Evolutionary conservation across 2,113 vertebrate species (phyloP).

Genomic region (Indri indri): DNA sequence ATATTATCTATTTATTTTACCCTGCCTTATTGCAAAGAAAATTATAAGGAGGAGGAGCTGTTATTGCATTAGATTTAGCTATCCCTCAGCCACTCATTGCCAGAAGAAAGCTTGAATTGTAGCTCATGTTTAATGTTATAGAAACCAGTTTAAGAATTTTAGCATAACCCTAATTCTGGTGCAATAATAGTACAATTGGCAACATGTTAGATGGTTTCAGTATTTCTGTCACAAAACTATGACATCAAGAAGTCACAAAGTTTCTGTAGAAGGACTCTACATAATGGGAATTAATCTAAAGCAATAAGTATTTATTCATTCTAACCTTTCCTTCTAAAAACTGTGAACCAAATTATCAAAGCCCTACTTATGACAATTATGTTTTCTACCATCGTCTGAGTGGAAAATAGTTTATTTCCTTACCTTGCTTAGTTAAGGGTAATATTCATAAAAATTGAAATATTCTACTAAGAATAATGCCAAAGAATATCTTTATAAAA

Average conservation of each 20-base stretch:
- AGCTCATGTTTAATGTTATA: neutral
- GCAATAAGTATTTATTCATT: neutral
- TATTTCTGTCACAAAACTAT: slow-evolving; percentile 5
- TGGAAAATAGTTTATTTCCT: neutral
- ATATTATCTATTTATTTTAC: neutral
- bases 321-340: neutral
- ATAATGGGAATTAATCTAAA: slow-evolving; percentile 1
- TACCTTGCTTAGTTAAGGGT: neutral
- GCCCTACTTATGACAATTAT: neutral
- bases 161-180: neutral
- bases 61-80: neutral
- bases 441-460: slow-evolving; percentile 13
- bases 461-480: neutral
- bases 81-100: neutral
- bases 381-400: neutral
- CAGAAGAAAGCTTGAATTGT: neutral
- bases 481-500: neutral
- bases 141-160: slow-evolving; percentile 15
- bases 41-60: neutral
- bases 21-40: neutral
- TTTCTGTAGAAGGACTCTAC: neutral
- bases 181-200: neutral
- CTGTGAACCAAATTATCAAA: neutral
- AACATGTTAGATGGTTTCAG: neutral
- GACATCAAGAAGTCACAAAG: neutral